A percentile compares a stretch with the other conserved stretches of the same genome.
Conservation (phyloP, 2,113 vertebrate species). For the Phylloscopus whistleri region DNA sequence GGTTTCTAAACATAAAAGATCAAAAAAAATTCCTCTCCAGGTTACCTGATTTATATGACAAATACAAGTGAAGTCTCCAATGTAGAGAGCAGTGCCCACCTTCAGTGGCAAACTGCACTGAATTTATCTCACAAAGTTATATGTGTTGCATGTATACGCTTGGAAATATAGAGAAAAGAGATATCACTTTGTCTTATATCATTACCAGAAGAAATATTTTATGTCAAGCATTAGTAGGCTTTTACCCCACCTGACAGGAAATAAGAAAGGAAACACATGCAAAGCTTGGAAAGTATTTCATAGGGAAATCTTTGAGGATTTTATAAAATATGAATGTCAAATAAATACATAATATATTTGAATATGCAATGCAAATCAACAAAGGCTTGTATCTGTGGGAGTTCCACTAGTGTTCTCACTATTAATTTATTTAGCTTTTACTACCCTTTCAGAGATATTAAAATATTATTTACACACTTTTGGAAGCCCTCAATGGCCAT, state of each 20-base stretch:
- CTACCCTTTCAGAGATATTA: not conserved
- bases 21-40: rapidly evolving
- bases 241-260: not conserved
- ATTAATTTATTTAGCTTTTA: not conserved
- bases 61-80: not conserved
- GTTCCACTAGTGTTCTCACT: not conserved
- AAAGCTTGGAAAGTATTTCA: not conserved
- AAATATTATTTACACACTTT: not conserved
- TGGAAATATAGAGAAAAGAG: not conserved
- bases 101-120: not conserved
- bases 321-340: not conserved
- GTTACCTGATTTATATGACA: not conserved
- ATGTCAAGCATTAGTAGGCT: not conserved
- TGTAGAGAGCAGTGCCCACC: rapidly evolving
- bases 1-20: not conserved
- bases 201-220: not conserved
- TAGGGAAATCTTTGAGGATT: not conserved
- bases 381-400: not conserved
- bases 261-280: not conserved
- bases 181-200: not conserved
- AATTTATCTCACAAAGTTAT: not conserved
- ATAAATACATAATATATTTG: not conserved
- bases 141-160: rapidly evolving
- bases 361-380: not conserved
- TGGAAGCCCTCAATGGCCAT: not conserved